These are phyloP conservation scores for Mesoclemmys tuberculata DNA, from an alignment of 2,113 vertebrate species.

Conservation along the genomic window DNA sequence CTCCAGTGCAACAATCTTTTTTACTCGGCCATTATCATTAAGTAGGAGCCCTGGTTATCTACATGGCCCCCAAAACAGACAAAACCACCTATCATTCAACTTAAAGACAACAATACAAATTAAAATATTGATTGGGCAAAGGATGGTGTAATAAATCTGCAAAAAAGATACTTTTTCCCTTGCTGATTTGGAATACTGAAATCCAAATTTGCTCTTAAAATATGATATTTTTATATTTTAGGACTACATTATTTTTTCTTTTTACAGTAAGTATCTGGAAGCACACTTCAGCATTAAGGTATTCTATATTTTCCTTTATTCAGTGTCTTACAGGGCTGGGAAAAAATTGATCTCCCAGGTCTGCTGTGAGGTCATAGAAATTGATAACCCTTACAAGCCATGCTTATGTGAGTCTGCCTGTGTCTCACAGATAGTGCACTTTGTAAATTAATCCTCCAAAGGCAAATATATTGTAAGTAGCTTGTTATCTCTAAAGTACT, in stretches of 20 bases:
- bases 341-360: constrained; percentile 87
- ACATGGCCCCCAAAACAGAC: background rate
- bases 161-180: background rate
- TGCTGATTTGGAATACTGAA: background rate
- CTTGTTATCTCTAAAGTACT: constrained; percentile 90
- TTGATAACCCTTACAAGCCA: constrained; percentile 93
- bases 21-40: background rate
- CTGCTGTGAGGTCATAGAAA: constrained; percentile 87
- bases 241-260: background rate
- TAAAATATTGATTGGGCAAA: background rate
- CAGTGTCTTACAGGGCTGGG: constrained; percentile 78
- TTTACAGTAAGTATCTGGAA: constrained; percentile 20
- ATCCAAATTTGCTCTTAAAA: background rate
- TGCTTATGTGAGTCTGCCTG: constrained; percentile 84
- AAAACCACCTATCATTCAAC: background rate
- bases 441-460: constrained; percentile 94
- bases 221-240: fast-evolving
- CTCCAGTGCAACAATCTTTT: fast-evolving
- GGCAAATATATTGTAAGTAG: constrained; percentile 92
- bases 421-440: constrained; percentile 82
- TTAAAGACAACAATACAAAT: background rate
- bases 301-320: constrained; percentile 63
- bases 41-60: background rate
- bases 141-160: background rate
- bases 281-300: background rate